Evolutionary conservation across 2,888 invertebrate genomes (phyloP).

Genomic region (Quadriops clusia): DNA sequence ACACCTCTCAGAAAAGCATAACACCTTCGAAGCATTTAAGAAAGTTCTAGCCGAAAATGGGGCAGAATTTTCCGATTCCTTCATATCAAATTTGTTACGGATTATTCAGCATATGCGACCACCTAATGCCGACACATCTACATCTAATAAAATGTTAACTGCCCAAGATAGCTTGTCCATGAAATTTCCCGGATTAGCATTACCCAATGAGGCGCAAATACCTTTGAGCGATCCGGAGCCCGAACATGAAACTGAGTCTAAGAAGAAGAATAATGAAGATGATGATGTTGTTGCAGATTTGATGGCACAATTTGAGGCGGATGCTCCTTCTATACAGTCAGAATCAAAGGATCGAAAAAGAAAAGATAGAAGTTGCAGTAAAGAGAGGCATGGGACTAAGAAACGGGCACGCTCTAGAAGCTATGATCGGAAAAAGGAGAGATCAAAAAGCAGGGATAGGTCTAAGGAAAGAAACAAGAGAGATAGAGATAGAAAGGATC

Average conservation of each 20-base stretch:
- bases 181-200: slow-evolving; percentile 71
- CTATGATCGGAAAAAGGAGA: too few species aligned
- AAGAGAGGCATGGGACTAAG: slow-evolving; percentile 8
- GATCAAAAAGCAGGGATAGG: slow-evolving; percentile 26
- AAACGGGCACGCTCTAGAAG: slow-evolving; percentile 29
- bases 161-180: slow-evolving; percentile 47
- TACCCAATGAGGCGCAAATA: slow-evolving; percentile 59
- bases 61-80: slow-evolving; percentile 92
- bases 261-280: slow-evolving; percentile 21
- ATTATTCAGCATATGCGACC: slow-evolving; percentile 94
- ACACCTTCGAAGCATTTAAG: slow-evolving; percentile 78
- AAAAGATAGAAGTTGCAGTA: slow-evolving; percentile 20
- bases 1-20: slow-evolving; percentile 79
- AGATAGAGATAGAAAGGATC: slow-evolving; percentile 20
- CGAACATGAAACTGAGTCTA: slow-evolving; percentile 22
- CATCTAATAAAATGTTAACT: too few species aligned
- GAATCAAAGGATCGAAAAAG: slow-evolving; percentile 14
- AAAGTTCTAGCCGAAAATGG: slow-evolving; percentile 81
- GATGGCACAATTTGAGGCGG: slow-evolving; percentile 75
- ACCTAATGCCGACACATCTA: neutral
- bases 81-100: slow-evolving; percentile 82
- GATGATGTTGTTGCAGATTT: slow-evolving; percentile 58
- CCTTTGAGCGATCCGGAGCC: slow-evolving; percentile 30
- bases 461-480: slow-evolving; percentile 18
- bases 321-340: slow-evolving; percentile 51